phyloP scores from a whole-genome alignment of 1,140 invertebrate species.

The Holcopasites calliopsidis region DNA sequence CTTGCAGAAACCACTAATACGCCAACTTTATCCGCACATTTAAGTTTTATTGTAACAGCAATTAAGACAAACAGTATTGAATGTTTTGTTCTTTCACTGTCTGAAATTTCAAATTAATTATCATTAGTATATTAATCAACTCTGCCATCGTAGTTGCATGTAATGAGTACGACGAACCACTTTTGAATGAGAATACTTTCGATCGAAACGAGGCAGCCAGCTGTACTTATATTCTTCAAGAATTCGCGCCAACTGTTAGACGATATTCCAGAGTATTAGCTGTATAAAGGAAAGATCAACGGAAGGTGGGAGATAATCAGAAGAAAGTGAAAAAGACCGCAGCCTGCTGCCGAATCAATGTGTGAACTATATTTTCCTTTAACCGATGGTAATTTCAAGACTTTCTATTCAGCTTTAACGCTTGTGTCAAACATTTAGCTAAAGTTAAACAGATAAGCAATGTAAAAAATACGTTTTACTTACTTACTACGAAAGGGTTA shows the following conservation, averaged over 20 bases:
- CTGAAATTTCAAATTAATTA: too few species aligned
- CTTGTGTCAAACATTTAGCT: neutral
- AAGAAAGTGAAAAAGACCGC: neutral
- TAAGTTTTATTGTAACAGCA: too few species aligned
- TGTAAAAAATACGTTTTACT: neutral
- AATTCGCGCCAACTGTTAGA: neutral
- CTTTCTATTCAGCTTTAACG: too few species aligned
- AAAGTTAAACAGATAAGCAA: neutral
- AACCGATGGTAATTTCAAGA: neutral
- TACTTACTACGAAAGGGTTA: neutral
- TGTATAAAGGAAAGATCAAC: neutral
- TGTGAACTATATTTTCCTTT: too few species aligned
- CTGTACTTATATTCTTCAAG: slow-evolving; percentile 14
- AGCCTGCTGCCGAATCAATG: too few species aligned
- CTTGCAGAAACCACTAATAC: too few species aligned
- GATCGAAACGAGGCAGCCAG: neutral
- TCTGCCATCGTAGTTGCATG: neutral
- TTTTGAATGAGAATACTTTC: slow-evolving; percentile 13
- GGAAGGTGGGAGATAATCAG: neutral
- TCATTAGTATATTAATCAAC: neutral
- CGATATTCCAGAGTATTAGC: neutral
- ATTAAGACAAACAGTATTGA: too few species aligned
- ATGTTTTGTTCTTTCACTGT: too few species aligned
- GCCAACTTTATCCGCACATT: too few species aligned
- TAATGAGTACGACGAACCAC: neutral